Conservation (phyloP, 1,140 invertebrate genomes). For the Frieseomelitta varia region DNA sequence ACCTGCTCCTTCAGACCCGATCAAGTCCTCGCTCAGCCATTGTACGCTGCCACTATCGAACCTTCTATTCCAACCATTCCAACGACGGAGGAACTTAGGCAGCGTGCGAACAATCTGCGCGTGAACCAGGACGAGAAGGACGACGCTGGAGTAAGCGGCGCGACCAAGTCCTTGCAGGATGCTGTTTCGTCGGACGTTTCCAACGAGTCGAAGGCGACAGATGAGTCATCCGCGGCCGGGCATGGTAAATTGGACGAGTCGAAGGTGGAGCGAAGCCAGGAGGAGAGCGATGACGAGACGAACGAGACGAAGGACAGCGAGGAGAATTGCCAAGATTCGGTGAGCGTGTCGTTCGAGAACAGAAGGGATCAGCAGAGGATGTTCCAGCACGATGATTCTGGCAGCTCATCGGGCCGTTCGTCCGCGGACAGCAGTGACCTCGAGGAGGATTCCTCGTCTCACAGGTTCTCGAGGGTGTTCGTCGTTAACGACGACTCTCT, state of each 20-base stretch:
- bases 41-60: conserved; percentile 48
- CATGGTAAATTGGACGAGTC: conserved; percentile 28
- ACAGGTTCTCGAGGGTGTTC: conserved; percentile 88
- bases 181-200: neutral
- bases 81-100: conserved; percentile 20
- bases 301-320: conserved; percentile 7
- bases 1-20: conserved; percentile 65
- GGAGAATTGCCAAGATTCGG: conserved; percentile 37
- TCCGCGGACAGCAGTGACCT: conserved; percentile 87
- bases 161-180: conserved; percentile 63
- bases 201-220: neutral
- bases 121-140: conserved; percentile 47
- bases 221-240: neutral
- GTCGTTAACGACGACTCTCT: conserved; percentile 87
- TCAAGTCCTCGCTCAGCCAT: conserved; percentile 39
- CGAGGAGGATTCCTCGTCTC: conserved; percentile 84
- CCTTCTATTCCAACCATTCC: neutral
- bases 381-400: conserved; percentile 78
- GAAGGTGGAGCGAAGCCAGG: neutral
- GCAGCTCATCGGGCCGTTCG: conserved; percentile 82
- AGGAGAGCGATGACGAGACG: conserved; percentile 36
- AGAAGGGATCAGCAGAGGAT: conserved; percentile 62
- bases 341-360: conserved; percentile 57
- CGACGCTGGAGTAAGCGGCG: neutral
- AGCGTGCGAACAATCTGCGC: neutral